Evolutionary conservation across 2,888 invertebrate genomes (phyloP), one percentile per base, ranked within the genome.

Genomic region (Mactromeris polynyma): DNA sequence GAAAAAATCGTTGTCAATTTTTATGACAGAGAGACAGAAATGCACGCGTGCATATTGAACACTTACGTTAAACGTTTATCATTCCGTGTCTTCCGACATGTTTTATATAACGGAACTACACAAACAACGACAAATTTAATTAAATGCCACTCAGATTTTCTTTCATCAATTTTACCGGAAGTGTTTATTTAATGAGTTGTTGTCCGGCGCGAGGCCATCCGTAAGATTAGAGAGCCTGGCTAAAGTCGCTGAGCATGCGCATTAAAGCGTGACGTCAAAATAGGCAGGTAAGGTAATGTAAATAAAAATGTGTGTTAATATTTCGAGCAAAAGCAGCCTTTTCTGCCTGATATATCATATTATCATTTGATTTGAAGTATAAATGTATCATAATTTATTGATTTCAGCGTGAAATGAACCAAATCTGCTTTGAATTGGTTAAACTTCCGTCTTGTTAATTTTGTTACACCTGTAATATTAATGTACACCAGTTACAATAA

Each of bases 151-250:
- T 26, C 21, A 4, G 73, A 73, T 73, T 33, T 36, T 58, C 81
- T 38, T 51, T 81, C 54, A 81, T 81, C 81, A 26, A 36, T 54
- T 81, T 64, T 26, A 85, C 69, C 89, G 89, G 89, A 89, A 89
- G 87, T 87, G 78, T 80, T 85, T 86, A 86, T 88, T 90, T 90
- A 90, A 90, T 88, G 87, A 88, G 80, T 46, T 90, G 51, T 36
- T 58, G 77, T 69, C 85, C 38, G 77, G 85, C 77, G 36, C 58
- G 14, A 58, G 78, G 21, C 19, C 7, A 38, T 81, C 33, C 36
- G 42, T 79, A 77, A 82, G 81, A n/a, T n/a, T n/a, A 82, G 82
- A 81, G 78, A 78, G 85, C 64, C 26, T 80, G 80, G 85, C 21
- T 11, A 17, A 58, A 85, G 79, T 81, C 31, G 80, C 26, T 31